phyloP scores from a whole-genome alignment of 2,888 invertebrate genomes.

The Aricia artaxerxes region DNA sequence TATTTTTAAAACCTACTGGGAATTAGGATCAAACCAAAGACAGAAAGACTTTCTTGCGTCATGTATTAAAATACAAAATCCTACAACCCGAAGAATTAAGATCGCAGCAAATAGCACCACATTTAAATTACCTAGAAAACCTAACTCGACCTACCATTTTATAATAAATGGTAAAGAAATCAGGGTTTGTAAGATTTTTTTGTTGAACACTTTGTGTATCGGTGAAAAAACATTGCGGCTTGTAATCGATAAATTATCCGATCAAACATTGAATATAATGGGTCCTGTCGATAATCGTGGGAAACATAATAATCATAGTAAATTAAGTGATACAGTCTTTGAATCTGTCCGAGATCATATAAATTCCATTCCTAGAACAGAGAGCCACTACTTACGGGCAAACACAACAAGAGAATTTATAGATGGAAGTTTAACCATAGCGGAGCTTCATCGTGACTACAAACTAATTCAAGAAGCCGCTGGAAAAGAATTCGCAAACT shows the following conservation, averaged over 20 bases:
- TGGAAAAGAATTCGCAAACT: neutral
- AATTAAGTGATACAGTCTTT: slow-evolving; percentile 10
- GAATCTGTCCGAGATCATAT: slow-evolving; percentile 26
- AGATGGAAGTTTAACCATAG: slow-evolving; percentile 18
- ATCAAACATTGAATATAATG: slow-evolving; percentile 24
- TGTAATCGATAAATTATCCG: slow-evolving; percentile 30
- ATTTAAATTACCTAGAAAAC: too few relatives aligned
- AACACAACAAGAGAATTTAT: slow-evolving; percentile 14
- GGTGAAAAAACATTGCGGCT: slow-evolving; percentile 1
- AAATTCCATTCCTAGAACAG: slow-evolving; percentile 25
- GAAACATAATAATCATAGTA: slow-evolving; percentile 18
- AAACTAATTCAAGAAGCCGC: slow-evolving; percentile 14
- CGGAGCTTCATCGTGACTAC: slow-evolving; percentile 26
- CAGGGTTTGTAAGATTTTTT: slow-evolving; percentile 26
- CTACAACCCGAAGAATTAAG: too few relatives aligned
- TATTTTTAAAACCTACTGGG: too few relatives aligned
- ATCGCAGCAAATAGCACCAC: too few relatives aligned
- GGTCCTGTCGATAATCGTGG: slow-evolving; percentile 15
- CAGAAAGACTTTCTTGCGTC: too few relatives aligned
- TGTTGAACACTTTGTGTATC: slow-evolving; percentile 24
- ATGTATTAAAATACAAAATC: too few relatives aligned
- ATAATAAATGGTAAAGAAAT: neutral
- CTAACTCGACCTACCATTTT: too few relatives aligned
- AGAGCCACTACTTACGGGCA: slow-evolving; percentile 27
- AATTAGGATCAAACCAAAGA: too few relatives aligned